Conservation (phyloP, 2,113 vertebrate species). For the Phyllostomus hastatus region DNA sequence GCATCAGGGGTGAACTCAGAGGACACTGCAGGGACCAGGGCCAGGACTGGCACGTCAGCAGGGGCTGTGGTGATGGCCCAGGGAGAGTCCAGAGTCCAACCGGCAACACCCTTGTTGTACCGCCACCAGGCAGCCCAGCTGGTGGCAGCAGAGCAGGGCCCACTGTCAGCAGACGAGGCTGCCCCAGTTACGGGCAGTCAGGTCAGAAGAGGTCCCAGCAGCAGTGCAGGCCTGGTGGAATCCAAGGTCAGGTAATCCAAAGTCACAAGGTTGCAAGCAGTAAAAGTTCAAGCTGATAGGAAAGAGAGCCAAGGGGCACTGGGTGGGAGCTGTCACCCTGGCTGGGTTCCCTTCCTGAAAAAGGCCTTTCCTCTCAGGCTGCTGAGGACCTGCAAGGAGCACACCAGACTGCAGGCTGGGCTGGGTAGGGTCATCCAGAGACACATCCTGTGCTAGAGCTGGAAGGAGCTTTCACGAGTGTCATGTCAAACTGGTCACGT, state of each 20-base stretch:
- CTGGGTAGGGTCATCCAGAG: neutral
- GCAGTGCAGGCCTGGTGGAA: slow-evolving; percentile 19
- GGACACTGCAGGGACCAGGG: neutral
- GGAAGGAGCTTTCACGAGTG: neutral
- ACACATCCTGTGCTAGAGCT: neutral
- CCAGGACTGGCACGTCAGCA: neutral
- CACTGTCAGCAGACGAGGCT: neutral
- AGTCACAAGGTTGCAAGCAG: slow-evolving; percentile 41
- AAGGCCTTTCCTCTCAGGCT: slow-evolving; percentile 32
- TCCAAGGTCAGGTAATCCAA: slow-evolving; percentile 51
- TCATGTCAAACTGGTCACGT: neutral
- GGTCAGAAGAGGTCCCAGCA: slow-evolving; percentile 47
- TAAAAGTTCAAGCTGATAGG: slow-evolving; percentile 37
- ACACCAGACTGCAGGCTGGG: neutral
- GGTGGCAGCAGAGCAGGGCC: neutral
- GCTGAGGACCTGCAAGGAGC: neutral
- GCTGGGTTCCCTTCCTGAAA: neutral
- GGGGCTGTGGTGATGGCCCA: neutral
- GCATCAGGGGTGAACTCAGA: neutral
- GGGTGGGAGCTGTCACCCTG: neutral
- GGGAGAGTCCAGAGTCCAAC: neutral
- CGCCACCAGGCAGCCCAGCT: neutral
- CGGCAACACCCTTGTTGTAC: neutral
- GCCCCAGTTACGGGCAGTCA: neutral
- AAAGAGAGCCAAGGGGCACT: neutral